Evolutionary conservation across 2,797 vertebrate genomes (phyloP).

Genomic region (Potorous gilbertii): DNA sequence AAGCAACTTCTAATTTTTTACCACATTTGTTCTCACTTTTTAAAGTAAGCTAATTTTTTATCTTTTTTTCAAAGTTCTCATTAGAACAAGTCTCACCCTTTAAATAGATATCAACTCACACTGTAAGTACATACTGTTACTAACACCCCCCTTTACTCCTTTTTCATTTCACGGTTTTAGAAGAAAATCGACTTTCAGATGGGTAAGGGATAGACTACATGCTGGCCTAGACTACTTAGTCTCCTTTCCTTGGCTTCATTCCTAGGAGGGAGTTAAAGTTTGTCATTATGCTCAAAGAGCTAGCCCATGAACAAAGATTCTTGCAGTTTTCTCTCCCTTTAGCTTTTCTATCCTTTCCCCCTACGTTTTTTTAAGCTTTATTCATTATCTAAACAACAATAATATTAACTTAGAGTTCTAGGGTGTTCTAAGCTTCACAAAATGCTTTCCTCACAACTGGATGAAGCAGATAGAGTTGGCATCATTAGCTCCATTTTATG

Average conservation of each 20-base stretch:
- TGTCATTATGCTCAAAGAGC: background rate
- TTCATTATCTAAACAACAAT: background rate
- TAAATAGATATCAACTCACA: background rate
- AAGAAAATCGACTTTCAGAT: background rate
- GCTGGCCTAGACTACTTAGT: background rate
- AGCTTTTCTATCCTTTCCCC: background rate
- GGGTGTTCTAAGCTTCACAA: background rate
- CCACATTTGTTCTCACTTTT: background rate
- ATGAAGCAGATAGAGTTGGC: background rate
- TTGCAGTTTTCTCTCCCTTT: background rate
- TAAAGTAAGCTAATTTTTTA: background rate
- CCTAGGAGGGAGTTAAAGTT: background rate
- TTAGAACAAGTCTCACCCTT: slow-evolving; percentile 28
- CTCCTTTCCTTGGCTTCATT: background rate
- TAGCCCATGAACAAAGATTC: background rate
- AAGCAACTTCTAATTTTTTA: background rate
- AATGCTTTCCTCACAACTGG: background rate
- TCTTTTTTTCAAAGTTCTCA: background rate
- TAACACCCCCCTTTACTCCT: background rate
- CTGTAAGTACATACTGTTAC: background rate
- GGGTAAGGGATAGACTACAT: background rate
- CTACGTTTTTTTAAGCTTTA: background rate
- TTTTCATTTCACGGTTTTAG: background rate
- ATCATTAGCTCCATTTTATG: background rate
- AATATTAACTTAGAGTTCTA: background rate